A percentile compares a stretch with the other conserved stretches of the same genome.
phyloP scores from a whole-genome alignment of 2,797 vertebrate species.

The Takifugu rubripes region DNA sequence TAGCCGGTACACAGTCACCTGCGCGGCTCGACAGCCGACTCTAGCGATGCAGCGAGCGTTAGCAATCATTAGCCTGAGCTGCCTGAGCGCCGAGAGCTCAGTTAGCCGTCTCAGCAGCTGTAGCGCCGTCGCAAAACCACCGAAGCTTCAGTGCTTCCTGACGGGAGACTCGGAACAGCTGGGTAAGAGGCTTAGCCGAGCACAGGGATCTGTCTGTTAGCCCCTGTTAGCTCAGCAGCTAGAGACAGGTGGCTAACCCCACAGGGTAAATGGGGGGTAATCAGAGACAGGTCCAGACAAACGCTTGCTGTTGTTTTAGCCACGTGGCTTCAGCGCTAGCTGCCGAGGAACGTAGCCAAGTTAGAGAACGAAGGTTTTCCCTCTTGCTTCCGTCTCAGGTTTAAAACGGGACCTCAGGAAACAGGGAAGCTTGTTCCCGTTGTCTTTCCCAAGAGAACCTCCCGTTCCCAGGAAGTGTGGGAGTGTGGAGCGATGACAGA shows the following conservation, averaged over 20 bases:
- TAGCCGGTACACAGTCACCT: slow-evolving; percentile 31
- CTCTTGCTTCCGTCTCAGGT: no score
- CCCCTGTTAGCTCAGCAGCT: slow-evolving; percentile 56
- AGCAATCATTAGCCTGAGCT: slow-evolving; percentile 53
- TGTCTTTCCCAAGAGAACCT: no score
- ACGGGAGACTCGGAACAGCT: slow-evolving; percentile 52
- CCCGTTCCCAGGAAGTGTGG: no score
- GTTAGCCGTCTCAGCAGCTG: slow-evolving; percentile 17
- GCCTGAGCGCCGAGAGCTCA: slow-evolving; percentile 32
- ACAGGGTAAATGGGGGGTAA: slow-evolving; percentile 63
- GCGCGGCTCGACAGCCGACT: slow-evolving; percentile 19
- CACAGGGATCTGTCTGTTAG: slow-evolving; percentile 71
- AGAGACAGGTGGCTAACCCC: slow-evolving; percentile 75
- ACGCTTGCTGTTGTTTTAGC: slow-evolving; percentile 49
- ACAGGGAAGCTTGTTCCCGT: no score
- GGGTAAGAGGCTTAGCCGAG: slow-evolving; percentile 61
- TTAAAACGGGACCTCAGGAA: no score
- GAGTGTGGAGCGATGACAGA: no score
- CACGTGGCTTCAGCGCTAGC: slow-evolving; percentile 44
- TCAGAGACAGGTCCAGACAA: slow-evolving; percentile 70
- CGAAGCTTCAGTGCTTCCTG: slow-evolving; percentile 10
- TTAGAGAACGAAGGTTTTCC: not conserved
- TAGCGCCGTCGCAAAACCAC: slow-evolving; percentile 14
- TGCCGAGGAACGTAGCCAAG: slow-evolving; percentile 9
- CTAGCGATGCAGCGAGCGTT: slow-evolving; percentile 31